Conservation (phyloP, 2,888 invertebrate genomes). For the Netelia fuscicornis region DNA sequence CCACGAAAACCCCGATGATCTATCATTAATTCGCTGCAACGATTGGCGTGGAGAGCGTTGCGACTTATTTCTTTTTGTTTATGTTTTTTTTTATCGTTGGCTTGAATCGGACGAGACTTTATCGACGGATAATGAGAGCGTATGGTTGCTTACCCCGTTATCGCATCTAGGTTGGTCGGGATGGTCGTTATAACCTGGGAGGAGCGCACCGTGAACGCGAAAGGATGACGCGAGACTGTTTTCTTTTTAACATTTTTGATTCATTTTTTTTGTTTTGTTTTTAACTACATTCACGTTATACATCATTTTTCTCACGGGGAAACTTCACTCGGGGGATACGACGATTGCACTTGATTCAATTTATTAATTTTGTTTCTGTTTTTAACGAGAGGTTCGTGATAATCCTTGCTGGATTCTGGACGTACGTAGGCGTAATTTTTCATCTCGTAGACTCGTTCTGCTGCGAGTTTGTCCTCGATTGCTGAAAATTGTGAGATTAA, state of each 20-base stretch:
- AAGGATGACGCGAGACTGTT: conserved; percentile 38
- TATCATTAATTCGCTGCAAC: conserved; percentile 50
- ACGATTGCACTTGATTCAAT: conserved; percentile 8
- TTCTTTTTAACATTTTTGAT: conserved; percentile 3
- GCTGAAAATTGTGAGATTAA: conserved; percentile 32
- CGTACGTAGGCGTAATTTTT: conserved; percentile 78
- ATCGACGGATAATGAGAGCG: not conserved
- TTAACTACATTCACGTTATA: conserved; percentile 14
- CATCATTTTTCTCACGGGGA: not conserved
- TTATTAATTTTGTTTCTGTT: conserved; percentile 22
- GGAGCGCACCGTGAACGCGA: not conserved
- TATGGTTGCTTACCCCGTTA: conserved; percentile 48
- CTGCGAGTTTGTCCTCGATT: conserved; percentile 59
- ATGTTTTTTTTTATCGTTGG: not conserved
- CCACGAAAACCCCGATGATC: conserved; percentile 25
- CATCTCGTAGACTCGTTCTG: conserved; percentile 74
- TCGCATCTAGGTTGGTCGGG: conserved; percentile 12
- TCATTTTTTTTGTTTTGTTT: not conserved
- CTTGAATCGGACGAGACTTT: not conserved
- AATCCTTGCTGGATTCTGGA: conserved; percentile 63
- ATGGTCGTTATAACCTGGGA: conserved; percentile 28
- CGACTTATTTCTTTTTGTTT: not conserved
- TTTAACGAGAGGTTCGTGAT: conserved; percentile 19
- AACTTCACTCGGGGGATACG: not conserved
- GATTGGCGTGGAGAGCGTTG: not conserved